Evolutionary conservation across 2,113 vertebrate genomes (phyloP).

Genomic region (Danionella cerebrum): DNA sequence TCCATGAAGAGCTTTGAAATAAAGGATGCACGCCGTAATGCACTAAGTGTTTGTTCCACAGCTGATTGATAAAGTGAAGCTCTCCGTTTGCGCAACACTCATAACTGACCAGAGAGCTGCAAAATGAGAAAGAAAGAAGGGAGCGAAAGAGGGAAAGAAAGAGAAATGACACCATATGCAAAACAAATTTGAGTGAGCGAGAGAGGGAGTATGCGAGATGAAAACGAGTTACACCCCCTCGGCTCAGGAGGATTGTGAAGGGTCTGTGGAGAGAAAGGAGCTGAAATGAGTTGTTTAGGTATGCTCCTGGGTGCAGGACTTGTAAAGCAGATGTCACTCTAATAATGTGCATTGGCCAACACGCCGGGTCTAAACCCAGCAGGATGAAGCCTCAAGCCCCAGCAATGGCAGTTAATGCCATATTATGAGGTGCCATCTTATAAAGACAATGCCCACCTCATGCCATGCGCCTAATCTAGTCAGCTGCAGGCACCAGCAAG

Average conservation of each 20-base stretch:
- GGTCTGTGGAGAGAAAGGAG: conserved; percentile 59
- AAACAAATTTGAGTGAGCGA: conserved; percentile 4
- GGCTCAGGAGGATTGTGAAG: conserved; percentile 19
- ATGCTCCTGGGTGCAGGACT: conserved; percentile 79
- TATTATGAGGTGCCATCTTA: conserved; percentile 89
- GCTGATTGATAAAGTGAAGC: conserved; percentile 73
- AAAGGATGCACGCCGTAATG: conserved; percentile 42
- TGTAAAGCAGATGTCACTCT: conserved; percentile 92
- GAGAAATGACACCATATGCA: conserved; percentile 20
- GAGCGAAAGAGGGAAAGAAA: conserved; percentile 2
- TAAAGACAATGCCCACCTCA: conserved; percentile 76
- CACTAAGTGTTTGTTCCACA: conserved; percentile 50
- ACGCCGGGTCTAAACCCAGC: conserved; percentile 78
- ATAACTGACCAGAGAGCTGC: conserved; percentile 83
- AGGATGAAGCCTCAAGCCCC: conserved; percentile 85
- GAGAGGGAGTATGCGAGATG: conserved; percentile 11
- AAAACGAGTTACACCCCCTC: conserved; percentile 30
- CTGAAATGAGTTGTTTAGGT: conserved; percentile 80
- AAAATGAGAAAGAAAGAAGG: conserved; percentile 53
- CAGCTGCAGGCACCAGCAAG: conserved; percentile 74
- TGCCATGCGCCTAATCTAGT: conserved; percentile 77
- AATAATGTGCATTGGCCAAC: conserved; percentile 91
- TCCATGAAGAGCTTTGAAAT: conserved; percentile 37
- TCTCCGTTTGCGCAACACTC: conserved; percentile 72
- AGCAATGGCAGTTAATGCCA: conserved; percentile 87